Conservation (phyloP, 2,888 invertebrate genomes). For the Asteroscopus sphinx region DNA sequence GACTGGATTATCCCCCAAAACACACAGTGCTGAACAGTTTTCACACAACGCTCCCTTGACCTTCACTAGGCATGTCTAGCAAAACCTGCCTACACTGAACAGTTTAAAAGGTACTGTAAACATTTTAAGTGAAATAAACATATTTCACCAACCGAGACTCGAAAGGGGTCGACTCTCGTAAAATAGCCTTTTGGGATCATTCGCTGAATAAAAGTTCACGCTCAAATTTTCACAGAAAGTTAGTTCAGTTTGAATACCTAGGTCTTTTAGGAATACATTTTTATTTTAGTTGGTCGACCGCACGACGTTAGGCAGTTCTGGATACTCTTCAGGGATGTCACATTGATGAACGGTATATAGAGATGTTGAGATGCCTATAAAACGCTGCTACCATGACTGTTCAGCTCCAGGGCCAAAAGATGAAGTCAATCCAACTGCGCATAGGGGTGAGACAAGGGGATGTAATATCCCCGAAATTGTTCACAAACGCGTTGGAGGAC, state of each 20-base stretch:
- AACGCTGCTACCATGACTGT: too few species aligned
- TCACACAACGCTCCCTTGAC: too few species aligned
- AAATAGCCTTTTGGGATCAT: slow-evolving; percentile 66
- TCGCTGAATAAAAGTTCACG: slow-evolving; percentile 60
- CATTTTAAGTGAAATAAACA: slow-evolving; percentile 41
- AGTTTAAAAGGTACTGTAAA: slow-evolving; percentile 21
- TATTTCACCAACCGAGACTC: slow-evolving; percentile 37
- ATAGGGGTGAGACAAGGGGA: too few species aligned
- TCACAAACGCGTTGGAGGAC: too few species aligned
- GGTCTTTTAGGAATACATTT: slow-evolving; percentile 41
- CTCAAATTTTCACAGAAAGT: slow-evolving; percentile 62
- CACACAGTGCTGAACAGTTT: too few species aligned
- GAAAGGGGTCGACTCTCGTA: slow-evolving; percentile 52
- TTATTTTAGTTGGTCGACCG: slow-evolving; percentile 46
- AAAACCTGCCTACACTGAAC: neutral
- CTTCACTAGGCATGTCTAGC: too few species aligned
- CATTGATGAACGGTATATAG: too few species aligned
- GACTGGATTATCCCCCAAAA: too few species aligned
- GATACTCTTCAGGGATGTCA: slow-evolving; percentile 31
- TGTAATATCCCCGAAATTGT: too few species aligned
- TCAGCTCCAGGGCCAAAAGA: too few species aligned
- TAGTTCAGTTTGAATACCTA: slow-evolving; percentile 48
- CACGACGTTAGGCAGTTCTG: slow-evolving; percentile 17
- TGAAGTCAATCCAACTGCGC: too few species aligned
- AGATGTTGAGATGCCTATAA: too few species aligned